Evolutionary conservation across 1,140 invertebrate species (phyloP).

Genomic region (Lepeophtheirus salmonis): DNA sequence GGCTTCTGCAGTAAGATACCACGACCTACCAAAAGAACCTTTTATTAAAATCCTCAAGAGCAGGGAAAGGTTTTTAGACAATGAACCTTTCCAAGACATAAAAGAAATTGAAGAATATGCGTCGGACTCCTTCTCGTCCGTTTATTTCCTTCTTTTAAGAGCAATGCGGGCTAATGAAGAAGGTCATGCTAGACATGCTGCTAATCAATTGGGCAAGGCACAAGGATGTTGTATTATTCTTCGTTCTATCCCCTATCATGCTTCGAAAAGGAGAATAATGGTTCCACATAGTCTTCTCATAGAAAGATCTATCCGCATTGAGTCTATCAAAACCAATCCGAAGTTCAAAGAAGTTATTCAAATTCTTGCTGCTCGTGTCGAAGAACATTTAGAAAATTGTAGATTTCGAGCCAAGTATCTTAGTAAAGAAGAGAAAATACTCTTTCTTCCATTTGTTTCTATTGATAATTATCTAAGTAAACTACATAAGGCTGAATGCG

Average conservation of each 20-base stretch:
- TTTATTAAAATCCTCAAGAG: neutral
- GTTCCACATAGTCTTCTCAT: neutral
- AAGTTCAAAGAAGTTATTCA: slow-evolving; percentile 1
- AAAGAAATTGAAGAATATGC: slow-evolving; percentile 3
- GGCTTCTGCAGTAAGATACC: neutral
- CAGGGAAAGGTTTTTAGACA: neutral
- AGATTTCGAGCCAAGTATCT: neutral
- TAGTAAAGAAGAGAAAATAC: neutral
- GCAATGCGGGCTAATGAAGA: neutral
- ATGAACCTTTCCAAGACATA: neutral
- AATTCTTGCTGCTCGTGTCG: neutral
- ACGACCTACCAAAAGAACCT: neutral
- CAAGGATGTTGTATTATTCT: neutral
- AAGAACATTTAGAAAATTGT: slow-evolving; percentile 3
- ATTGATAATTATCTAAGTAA: neutral
- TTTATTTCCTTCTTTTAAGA: neutral
- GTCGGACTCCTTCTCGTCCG: neutral
- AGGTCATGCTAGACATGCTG: slow-evolving; percentile 4
- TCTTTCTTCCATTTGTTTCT: neutral
- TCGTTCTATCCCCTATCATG: neutral
- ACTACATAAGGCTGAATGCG: neutral
- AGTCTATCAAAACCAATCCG: neutral
- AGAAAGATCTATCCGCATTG: neutral
- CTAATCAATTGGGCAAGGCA: slow-evolving; percentile 3
- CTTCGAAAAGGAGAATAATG: neutral